Base-by-base conservation (phyloP, 1,140 invertebrate species). In the Stratiolaelaps scimitus region DNA sequence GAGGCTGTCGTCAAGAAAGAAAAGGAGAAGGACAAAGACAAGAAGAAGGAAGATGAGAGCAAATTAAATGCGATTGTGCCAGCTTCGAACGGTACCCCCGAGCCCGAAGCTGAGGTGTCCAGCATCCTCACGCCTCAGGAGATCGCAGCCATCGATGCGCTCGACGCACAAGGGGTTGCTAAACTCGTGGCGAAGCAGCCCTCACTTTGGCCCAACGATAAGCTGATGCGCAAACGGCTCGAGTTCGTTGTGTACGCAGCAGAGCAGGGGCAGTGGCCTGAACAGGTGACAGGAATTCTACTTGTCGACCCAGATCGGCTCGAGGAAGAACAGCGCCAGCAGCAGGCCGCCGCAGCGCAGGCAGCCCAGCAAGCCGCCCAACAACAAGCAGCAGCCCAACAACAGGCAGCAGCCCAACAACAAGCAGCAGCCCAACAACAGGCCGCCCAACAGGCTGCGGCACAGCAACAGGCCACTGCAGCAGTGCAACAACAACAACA, bases 391-490 rank as follows among this genome's bases (percentile, higher is more conserved):
- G 48, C 64, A 1, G 40, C 26, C 56, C 43, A 67, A 66, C 45
- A 70, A 48, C 45, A 60, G 23, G 53, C 53, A 17, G 71, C 70
- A 10, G 45, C 64, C 28, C 70, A 72, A 45, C 81, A 29, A 72
- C 70, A 1, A 68, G 71, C 13, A 67, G 72, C 30, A 75, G 75
- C 20, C 78, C 75, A 65, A 86, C 70, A 71, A 53, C 78, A 93
- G 86, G 76, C 89, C 85, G 69, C 84, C 82, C 44, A 92, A 76
- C 47, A 94, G 76, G 65, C 92, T 74, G 10, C 81, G 79, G 1
- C 83, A 86, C 65, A 93, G 81, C 29, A 82, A 81, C 28, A 78
- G 40, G 53, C 53, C 15, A 40, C 34, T 6, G 34, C 34, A 6
- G 53, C 53, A 23, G 28, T 66, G 7, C 68, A 67, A 28, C 43